Percentiles rank a stretch among this genome's conserved stretches.
Evolutionary conservation across 30 jellyfish, hydroid and myxozoan genomes (phyloP).

Genomic region (Rhopilema esculentum): DNA sequence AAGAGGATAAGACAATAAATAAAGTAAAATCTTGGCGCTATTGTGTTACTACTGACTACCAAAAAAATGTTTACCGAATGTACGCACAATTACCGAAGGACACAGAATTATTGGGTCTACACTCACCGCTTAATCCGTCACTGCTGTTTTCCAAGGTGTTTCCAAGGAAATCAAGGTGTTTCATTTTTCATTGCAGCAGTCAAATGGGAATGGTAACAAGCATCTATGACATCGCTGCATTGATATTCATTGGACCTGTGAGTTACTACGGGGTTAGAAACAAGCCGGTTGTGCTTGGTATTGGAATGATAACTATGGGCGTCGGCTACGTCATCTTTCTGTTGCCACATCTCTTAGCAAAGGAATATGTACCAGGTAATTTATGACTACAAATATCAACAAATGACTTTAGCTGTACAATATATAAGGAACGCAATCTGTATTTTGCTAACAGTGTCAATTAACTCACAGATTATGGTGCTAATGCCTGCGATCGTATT

Average conservation of each 20-base stretch:
- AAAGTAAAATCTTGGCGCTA: too few relatives aligned
- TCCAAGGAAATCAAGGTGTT: not conserved
- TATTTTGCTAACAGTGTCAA: too few relatives aligned
- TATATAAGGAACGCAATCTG: too few relatives aligned
- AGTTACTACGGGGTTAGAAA: constrained; percentile 69
- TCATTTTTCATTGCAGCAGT: constrained; percentile 25
- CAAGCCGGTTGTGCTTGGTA: constrained; percentile 43
- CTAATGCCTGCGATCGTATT: too few relatives aligned
- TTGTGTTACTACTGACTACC: too few relatives aligned
- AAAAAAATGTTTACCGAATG: too few relatives aligned
- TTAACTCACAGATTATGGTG: too few relatives aligned
- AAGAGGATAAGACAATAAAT: too few relatives aligned
- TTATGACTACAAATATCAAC: not conserved
- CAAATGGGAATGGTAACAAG: constrained; percentile 73
- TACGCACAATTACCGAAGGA: too few relatives aligned
- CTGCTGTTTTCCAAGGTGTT: not conserved
- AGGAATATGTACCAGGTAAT: constrained; percentile 65
- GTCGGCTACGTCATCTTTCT: constrained; percentile 61
- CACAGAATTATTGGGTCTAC: too few relatives aligned
- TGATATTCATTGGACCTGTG: constrained; percentile 62
- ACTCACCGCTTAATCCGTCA: not conserved
- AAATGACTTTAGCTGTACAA: not conserved
- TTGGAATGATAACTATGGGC: constrained; percentile 78
- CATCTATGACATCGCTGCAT: constrained; percentile 65
- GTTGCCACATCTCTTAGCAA: constrained; percentile 67